Evolutionary conservation across 2,113 vertebrate species (phyloP), one percentile per base, ranked within the genome.

Genomic region (Vicugna pacos): DNA sequence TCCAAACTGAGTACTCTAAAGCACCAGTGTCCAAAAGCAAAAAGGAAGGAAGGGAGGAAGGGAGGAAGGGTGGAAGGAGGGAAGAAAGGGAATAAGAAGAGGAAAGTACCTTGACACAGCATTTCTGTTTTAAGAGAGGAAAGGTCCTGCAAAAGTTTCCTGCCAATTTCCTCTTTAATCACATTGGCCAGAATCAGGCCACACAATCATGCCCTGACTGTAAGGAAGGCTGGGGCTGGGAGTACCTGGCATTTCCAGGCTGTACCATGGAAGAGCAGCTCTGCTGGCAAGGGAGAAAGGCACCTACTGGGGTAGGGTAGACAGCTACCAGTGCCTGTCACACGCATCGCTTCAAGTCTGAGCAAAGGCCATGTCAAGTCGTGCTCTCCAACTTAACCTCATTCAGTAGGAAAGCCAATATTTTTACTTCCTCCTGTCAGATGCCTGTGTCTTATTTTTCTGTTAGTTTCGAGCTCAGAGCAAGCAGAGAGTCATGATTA

Each of bases 361-460:
- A 70, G 38, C 91, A 93, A 80, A 81, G 62, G 28, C 69, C 50
- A 32, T 86, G n/a, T 64, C 79, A 54, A 89, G 50, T 19, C 24
- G 5, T 17, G 15, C 46, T 42, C 58, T 92, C 58, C 38, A 32
- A 72, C 91, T 90, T 93, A 70, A 81, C 82, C 76, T 93, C 42
- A 11, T 26, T 77, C 38, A 35, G 14, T 42, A 93, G 82, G 42
- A 95, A 91, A 80, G 38, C 12, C 69, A 86, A 28, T 73, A n/a
- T 70, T 64, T 95, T 95, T 70, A 19, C 70, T 52, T 76, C 65
- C 50, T 91, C 17, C 22, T 79, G 14, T 88, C 69, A 90, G 60
- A 84, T 82, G 48, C 48, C 26, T 30, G 1, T 6, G 52, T 84
- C 60, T 70, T 75, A 7, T 65, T 94, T 95, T 80, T 84, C 77